Percentiles rank a stretch among this genome's conserved stretches.
These are phyloP conservation scores for Tragulus kanchil DNA, from an alignment of 2,113 vertebrate genomes.

Conservation along the genomic window DNA sequence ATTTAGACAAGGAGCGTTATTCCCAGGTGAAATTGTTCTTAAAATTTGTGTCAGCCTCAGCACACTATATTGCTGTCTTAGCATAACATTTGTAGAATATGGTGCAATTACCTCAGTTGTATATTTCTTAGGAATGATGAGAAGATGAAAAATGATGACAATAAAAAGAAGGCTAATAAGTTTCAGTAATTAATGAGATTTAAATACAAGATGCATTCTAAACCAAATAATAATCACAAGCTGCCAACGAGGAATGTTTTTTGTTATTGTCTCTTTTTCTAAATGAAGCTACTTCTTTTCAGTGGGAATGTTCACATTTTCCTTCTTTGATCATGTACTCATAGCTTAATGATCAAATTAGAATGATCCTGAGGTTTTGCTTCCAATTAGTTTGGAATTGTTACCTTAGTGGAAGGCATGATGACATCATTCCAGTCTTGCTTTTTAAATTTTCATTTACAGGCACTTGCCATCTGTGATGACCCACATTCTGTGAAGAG, in stretches of 20 bases:
- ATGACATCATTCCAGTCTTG: slow-evolving; percentile 62
- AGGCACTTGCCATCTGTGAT: background rate
- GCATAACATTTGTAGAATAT: slow-evolving; percentile 58
- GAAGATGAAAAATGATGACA: slow-evolving; percentile 53
- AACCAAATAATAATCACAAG: slow-evolving; percentile 81
- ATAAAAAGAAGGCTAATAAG: slow-evolving; percentile 73
- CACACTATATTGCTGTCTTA: slow-evolving; percentile 59
- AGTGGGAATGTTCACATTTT: slow-evolving; percentile 56
- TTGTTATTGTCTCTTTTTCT: slow-evolving; percentile 79
- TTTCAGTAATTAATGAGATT: slow-evolving; percentile 69
- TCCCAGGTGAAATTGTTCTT: slow-evolving; percentile 31
- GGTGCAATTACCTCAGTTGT: slow-evolving; percentile 63
- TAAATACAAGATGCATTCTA: slow-evolving; percentile 70
- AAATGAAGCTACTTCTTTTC: slow-evolving; percentile 74
- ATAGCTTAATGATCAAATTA: slow-evolving; percentile 80
- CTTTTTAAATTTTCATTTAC: background rate
- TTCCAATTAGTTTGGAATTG: slow-evolving; percentile 79
- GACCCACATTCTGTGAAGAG: background rate
- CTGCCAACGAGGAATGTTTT: slow-evolving; percentile 73
- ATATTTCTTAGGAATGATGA: slow-evolving; percentile 65
- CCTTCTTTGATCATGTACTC: slow-evolving; percentile 74
- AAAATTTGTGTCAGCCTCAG: slow-evolving; percentile 70
- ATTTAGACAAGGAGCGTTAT: background rate
- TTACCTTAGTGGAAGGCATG: slow-evolving; percentile 65
- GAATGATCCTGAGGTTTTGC: slow-evolving; percentile 67